These are phyloP conservation scores for Bombus waltoni DNA, from an alignment of 1,140 invertebrate species.

Conservation along the genomic window DNA sequence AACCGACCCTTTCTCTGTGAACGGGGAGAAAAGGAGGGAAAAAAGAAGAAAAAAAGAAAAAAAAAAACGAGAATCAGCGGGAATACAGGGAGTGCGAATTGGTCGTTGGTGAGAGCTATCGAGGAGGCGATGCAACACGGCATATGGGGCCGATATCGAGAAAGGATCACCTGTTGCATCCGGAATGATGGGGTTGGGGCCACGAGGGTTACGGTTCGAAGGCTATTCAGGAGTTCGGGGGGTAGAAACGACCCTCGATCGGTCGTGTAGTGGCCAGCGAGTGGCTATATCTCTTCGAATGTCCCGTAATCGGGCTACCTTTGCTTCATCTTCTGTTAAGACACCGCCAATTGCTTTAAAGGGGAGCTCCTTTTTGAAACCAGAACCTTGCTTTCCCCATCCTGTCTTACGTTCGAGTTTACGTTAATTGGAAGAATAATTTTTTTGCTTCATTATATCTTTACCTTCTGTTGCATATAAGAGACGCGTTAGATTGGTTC, in stretches of 20 bases:
- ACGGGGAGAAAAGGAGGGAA: background rate
- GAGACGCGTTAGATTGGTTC: no score
- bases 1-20: slow-evolving; percentile 29
- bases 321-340: slow-evolving; percentile 46
- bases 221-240: slow-evolving; percentile 80
- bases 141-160: slow-evolving; percentile 80
- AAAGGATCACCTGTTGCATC: slow-evolving; percentile 83
- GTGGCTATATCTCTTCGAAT: slow-evolving; percentile 74
- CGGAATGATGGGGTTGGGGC: slow-evolving; percentile 79
- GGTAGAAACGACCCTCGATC: slow-evolving; percentile 78
- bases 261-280: slow-evolving; percentile 77
- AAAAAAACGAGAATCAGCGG: slow-evolving; percentile 22
- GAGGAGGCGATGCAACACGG: slow-evolving; percentile 70
- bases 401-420: background rate
- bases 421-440: no score
- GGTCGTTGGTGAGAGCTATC: slow-evolving; percentile 65
- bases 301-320: slow-evolving; percentile 67
- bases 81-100: slow-evolving; percentile 31
- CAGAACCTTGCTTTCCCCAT: background rate
- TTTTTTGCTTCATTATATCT: no score
- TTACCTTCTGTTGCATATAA: no score
- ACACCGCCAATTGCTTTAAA: slow-evolving; percentile 38
- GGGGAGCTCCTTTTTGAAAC: background rate
- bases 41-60: background rate
- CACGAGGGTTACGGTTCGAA: slow-evolving; percentile 79